phyloP scores from a whole-genome alignment of 2,888 invertebrate genomes.

The Leptinotarsa haldemani region DNA sequence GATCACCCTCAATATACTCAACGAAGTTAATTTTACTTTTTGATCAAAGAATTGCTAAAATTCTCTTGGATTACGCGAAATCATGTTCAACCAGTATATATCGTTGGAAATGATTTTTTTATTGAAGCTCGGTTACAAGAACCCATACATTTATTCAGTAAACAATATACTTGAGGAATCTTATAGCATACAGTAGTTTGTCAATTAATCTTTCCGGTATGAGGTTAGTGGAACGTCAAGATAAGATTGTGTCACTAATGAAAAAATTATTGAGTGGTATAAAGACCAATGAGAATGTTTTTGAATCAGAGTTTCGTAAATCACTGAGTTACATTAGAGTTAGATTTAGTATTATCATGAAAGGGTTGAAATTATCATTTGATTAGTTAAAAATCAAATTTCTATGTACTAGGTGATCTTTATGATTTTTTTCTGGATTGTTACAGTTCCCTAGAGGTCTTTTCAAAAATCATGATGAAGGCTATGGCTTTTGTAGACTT shows the following conservation, averaged over 20 bases:
- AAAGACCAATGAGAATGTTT: not conserved
- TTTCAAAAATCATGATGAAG: no score
- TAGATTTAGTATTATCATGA: no score
- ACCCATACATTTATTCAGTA: slow-evolving; percentile 10
- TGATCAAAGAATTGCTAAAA: not conserved
- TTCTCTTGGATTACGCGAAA: not conserved
- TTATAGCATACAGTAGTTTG: not conserved
- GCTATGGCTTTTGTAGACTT: no score
- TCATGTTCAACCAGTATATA: not conserved
- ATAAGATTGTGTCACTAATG: slow-evolving; percentile 10
- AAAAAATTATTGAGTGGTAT: slow-evolving; percentile 12
- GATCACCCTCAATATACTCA: not conserved
- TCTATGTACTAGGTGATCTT: no score
- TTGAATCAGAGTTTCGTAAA: not conserved
- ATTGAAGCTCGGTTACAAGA: slow-evolving; percentile 2
- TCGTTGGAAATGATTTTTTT: not conserved
- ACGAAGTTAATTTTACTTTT: not conserved
- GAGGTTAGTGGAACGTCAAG: slow-evolving; percentile 16
- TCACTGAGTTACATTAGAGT: no score
- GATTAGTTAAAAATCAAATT: no score
- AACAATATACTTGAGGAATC: slow-evolving; percentile 17
- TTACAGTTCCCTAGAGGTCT: no score
- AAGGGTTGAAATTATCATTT: no score
- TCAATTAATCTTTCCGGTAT: slow-evolving; percentile 4
- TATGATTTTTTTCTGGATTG: no score